Evolutionary conservation across 2,797 vertebrate species (phyloP), one percentile per base, ranked within the genome.

Genomic region (Galaxias olidus): DNA sequence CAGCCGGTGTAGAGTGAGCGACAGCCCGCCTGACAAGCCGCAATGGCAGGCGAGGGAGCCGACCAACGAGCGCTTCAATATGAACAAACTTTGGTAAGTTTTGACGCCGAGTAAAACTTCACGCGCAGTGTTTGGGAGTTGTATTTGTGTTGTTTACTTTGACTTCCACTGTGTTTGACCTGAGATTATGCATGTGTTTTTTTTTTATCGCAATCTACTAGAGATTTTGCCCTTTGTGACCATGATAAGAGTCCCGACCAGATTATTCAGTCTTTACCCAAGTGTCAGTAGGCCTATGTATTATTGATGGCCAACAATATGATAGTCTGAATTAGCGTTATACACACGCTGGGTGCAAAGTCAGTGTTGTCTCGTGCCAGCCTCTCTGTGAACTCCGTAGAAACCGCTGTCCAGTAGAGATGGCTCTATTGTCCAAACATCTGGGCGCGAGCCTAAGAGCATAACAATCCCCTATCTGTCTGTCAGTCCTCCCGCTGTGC

Each of bases 1-100:
- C 50, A 69, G 69, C 76, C 79, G 78, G 79, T n/a, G 61, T 12
- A 8, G 18, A 59, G 59, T 43, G 53, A 41, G 57, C 42, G 61
- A 59, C 68, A 9, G 53, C 65, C 76, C 73, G 30, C 30, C 30
- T 30, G 30, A 30, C 30, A 30, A 30, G 30, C 73, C 86, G 77
- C 79, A 85, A 92, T 91, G 91, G 89, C 91, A 19, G 90, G 84
- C 75, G 94, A 93, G 66, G 93, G 93, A 67, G 90, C 93, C 52
- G 95, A 94, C 68, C 94, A 94, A 86, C 94, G 96, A 70, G 96
- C 94, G 78, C 94, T 98, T 76, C 96, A 98, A 76, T 98, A 98
- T 75, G 96, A 98, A 66, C 96, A 98, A 86, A 98, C 96, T 72
- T 79, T 98, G 94, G 97, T 98, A 78, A 95, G 97, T 90, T n/a